A percentile compares a stretch with the other conserved stretches of the same genome.
Evolutionary conservation across 2,888 invertebrate genomes (phyloP).

Genomic region (Lepidocyrtoides sp.): DNA sequence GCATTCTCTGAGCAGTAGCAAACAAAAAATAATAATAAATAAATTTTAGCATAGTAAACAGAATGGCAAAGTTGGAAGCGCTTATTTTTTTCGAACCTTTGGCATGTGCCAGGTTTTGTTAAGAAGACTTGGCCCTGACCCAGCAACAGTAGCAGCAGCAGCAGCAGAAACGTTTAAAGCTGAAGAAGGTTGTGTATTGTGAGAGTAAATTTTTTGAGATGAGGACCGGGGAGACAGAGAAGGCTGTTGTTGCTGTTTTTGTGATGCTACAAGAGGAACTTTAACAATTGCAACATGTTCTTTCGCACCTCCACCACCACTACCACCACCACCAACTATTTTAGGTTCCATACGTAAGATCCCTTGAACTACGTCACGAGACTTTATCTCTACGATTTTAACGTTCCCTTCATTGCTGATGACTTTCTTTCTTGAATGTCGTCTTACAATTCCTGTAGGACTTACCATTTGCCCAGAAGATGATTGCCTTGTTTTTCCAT

Average conservation of each 20-base stretch:
- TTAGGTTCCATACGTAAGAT: conserved; percentile 88
- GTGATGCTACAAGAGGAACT: conserved; percentile 81
- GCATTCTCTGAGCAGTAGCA: conserved; percentile 48
- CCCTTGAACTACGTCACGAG: conserved; percentile 90
- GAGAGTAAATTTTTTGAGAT: conserved; percentile 71
- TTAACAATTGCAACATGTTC: conserved; percentile 83
- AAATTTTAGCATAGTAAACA: neutral
- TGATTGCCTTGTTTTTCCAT: conserved; percentile 25
- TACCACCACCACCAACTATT: conserved; percentile 64
- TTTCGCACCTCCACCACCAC: conserved; percentile 68
- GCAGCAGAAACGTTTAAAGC: conserved; percentile 78
- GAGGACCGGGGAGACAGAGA: conserved; percentile 56
- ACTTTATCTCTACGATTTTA: conserved; percentile 90
- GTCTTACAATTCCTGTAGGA: conserved; percentile 53
- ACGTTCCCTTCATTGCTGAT: conserved; percentile 83
- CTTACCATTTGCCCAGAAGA: conserved; percentile 74
- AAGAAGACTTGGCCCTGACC: conserved; percentile 80
- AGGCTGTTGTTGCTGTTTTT: conserved; percentile 73
- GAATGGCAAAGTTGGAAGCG: conserved; percentile 58
- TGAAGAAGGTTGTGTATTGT: conserved; percentile 69
- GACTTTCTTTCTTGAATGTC: conserved; percentile 67
- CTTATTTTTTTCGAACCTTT: conserved; percentile 80
- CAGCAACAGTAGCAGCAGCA: conserved; percentile 68
- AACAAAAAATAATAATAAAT: conserved; percentile 57
- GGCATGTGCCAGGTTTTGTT: conserved; percentile 80